Conservation (phyloP, 1,140 invertebrate genomes). For the Bathynomus jamesi region DNA sequence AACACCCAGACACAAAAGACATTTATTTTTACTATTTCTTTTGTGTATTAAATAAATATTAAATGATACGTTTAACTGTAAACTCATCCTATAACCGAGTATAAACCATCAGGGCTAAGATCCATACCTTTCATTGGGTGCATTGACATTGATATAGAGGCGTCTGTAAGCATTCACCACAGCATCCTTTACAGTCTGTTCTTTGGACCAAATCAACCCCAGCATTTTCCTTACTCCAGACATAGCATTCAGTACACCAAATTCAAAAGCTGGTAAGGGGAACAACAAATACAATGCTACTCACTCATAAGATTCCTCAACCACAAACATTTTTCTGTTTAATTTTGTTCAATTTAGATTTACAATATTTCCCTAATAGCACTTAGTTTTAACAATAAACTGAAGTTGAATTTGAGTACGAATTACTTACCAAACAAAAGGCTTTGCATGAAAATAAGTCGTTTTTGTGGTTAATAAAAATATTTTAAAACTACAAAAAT, state of each 20-base stretch:
- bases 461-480: neutral
- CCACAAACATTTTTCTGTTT: too few species aligned
- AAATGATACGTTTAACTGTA: too few species aligned
- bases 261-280: constrained; percentile 63
- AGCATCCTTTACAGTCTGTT: constrained; percentile 54
- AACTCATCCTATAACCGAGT: too few species aligned
- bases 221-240: constrained; percentile 65
- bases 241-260: constrained; percentile 62
- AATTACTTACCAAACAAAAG: neutral
- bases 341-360: too few species aligned
- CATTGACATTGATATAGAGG: constrained; percentile 50
- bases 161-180: constrained; percentile 55
- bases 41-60: too few species aligned
- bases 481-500: too few species aligned
- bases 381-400: too few species aligned
- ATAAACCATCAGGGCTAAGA: too few species aligned
- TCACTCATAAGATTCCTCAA: neutral
- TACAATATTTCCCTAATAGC: too few species aligned
- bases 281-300: neutral
- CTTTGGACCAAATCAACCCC: constrained; percentile 62
- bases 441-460: neutral
- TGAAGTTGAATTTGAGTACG: neutral
- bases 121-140: constrained; percentile 22
- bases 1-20: too few species aligned
- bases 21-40: too few species aligned